phyloP scores from a whole-genome alignment of 2,113 vertebrate genomes.

The Helogale parvula region DNA sequence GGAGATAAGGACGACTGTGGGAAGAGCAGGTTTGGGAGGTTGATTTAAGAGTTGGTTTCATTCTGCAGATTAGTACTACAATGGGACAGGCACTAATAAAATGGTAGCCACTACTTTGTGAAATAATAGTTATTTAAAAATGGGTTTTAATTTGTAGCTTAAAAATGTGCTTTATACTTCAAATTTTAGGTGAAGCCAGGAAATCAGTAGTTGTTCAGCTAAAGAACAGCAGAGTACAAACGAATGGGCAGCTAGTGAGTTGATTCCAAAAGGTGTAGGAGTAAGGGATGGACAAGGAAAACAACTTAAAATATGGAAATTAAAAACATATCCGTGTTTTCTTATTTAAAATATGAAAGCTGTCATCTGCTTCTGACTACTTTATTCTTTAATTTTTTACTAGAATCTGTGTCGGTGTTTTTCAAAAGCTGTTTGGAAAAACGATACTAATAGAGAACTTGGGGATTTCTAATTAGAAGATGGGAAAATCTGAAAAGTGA shows the following conservation, averaged over 20 bases:
- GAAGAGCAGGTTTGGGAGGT: neutral
- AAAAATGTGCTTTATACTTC: conserved; percentile 35
- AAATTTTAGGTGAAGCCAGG: neutral
- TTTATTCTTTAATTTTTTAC: neutral
- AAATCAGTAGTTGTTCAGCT: neutral
- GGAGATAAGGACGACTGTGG: neutral
- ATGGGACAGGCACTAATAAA: neutral
- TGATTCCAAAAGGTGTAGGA: neutral
- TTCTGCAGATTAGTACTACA: neutral
- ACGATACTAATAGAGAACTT: neutral
- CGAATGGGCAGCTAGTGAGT: neutral
- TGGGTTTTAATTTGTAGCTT: neutral
- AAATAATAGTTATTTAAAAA: neutral
- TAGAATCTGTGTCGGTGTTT: neutral
- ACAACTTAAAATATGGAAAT: neutral
- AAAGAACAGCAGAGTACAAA: neutral
- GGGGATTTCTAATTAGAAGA: neutral
- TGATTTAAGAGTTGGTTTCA: neutral
- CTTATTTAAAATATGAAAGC: neutral
- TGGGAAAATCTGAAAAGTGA: conserved; percentile 13
- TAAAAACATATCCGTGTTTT: neutral
- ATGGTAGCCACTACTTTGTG: neutral
- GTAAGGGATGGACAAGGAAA: neutral
- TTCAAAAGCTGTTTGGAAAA: conserved; percentile 33
- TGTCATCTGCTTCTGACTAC: neutral